Percentiles rank a stretch among this genome's conserved stretches.
Evolutionary conservation across 35 echinoderm and acorn worm genomes (phyloP).

Genomic region (Lytechinus pictus): DNA sequence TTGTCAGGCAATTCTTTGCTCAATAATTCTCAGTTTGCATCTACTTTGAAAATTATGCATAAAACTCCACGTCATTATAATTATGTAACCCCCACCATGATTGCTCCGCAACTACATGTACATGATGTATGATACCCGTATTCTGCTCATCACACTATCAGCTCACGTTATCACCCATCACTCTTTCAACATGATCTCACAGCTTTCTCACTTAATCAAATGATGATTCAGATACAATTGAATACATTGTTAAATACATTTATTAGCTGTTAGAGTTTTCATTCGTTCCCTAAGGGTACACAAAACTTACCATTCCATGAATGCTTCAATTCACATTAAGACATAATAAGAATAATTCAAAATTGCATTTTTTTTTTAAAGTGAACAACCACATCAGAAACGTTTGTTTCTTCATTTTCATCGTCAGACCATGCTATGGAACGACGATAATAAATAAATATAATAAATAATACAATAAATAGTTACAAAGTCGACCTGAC

Average conservation of each 20-base stretch:
- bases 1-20: no score
- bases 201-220: background rate
- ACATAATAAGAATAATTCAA: background rate
- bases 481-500: background rate
- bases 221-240: background rate
- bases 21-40: no score
- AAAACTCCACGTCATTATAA: no score
- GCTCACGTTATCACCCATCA: background rate
- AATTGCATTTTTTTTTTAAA: background rate
- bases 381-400: background rate
- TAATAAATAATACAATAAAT: constrained; percentile 5
- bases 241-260: background rate
- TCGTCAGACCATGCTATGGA: background rate
- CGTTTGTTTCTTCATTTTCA: background rate
- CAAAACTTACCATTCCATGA: background rate
- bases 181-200: background rate
- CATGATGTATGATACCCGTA: background rate
- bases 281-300: background rate
- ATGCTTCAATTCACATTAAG: background rate
- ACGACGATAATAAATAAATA: background rate
- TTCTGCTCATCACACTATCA: background rate
- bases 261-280: no score
- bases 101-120: no score
- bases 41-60: no score
- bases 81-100: no score